Evolutionary conservation across 2,888 invertebrate genomes (phyloP).

Genomic region (Acronicta psi): DNA sequence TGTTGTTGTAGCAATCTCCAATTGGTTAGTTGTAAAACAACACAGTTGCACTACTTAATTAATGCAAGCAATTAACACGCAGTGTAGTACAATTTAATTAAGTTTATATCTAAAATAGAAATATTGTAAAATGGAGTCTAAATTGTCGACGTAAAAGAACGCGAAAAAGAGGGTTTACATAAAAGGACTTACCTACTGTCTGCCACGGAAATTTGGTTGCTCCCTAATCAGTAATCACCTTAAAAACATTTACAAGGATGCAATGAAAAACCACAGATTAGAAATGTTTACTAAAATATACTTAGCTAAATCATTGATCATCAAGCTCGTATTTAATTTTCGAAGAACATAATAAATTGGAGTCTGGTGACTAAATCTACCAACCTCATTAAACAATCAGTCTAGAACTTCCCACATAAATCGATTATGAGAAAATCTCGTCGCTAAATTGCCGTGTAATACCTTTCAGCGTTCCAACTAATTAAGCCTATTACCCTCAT

Average conservation of each 20-base stretch:
- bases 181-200: too few species aligned
- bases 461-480: conserved; percentile 22
- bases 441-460: conserved; percentile 4
- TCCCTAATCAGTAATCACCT: too few species aligned
- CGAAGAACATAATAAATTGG: too few species aligned
- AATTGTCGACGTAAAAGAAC: too few species aligned
- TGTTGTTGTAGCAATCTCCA: conserved; percentile 39
- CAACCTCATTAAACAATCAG: conserved; percentile 3
- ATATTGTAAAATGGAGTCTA: not conserved
- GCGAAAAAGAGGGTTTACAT: too few species aligned
- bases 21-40: conserved; percentile 33
- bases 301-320: too few species aligned
- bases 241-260: too few species aligned
- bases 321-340: too few species aligned
- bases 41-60: conserved; percentile 53
- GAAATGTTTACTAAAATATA: too few species aligned
- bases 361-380: too few species aligned
- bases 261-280: too few species aligned
- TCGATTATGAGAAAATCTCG: conserved; percentile 7
- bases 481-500: conserved; percentile 30
- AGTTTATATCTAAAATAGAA: conserved; percentile 4
- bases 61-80: conserved; percentile 41
- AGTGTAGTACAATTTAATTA: conserved; percentile 49
- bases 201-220: too few species aligned
- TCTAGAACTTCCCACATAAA: conserved; percentile 12